Evolutionary conservation across 2,113 vertebrate species (phyloP), one percentile per base, ranked within the genome.

Genomic region (Maccullochella peelii): DNA sequence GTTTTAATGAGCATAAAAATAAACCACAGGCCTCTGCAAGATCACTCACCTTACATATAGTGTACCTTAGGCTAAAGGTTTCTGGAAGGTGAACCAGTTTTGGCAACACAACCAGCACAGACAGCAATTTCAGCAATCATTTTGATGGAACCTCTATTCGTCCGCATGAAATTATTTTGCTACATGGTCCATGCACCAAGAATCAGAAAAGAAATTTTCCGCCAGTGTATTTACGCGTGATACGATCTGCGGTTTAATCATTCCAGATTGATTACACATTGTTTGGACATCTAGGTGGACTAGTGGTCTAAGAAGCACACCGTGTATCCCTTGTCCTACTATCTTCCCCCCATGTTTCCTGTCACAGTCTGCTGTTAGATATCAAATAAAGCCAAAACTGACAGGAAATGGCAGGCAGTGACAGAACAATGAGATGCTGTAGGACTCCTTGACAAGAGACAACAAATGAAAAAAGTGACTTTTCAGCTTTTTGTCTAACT

Each of bases 261-360:
- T 47, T 44, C 47, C 11, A 44, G 70, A 84, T 82, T 86, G 85
- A 89, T 85, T 83, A 80, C 21, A 36, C 2, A 15, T 15, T 55
- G 16, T 21, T 58, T 44, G 8, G 25, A 67, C 49, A 65, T 44
- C 8, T 25, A 16, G 66, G 52, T 70, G 63, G 50, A 30, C 49
- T 49, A 23, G 62, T 47, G 54, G 36, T 49, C 49, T 40, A 44
- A 63, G 33, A 83, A 42, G 27, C 49, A 8, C 44, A 25, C 6
- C 2, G 27, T 50, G 47, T n/a, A 36, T 10, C 47, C 40, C 36
- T 38, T 2, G 7, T 25, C 2, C 18, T 18, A 16, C 3, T 47
- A 1, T 66, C n/a, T 18, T 16, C 58, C 58, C 20, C 21, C 5
- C 1, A 1, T 72, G 47, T 71, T 63, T 62, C 9, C 27, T 65